Percentiles rank a stretch among this genome's conserved stretches.
Evolutionary conservation across 1,140 invertebrate genomes (phyloP).

Genomic region (Pentalonia nigronervosa): DNA sequence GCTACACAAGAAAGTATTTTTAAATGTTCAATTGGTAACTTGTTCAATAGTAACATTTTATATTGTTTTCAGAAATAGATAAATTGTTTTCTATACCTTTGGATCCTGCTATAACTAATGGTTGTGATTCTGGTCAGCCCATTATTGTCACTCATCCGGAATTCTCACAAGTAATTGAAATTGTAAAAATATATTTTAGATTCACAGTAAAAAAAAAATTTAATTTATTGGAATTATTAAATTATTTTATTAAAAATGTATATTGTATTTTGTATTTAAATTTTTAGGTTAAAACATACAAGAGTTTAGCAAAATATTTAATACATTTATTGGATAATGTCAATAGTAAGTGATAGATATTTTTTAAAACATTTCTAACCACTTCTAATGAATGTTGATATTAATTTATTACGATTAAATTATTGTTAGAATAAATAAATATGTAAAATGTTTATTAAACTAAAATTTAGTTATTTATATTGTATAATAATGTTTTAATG

Average conservation of each 20-base stretch:
- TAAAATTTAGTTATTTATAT: not conserved
- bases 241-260: not conserved
- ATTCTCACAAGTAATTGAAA: constrained; percentile 67
- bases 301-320: constrained; percentile 42
- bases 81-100: constrained; percentile 80
- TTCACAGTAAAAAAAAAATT: too few relatives aligned
- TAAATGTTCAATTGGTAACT: constrained; percentile 38
- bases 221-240: not conserved
- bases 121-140: constrained; percentile 79
- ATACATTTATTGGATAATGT: not conserved
- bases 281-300: constrained; percentile 14
- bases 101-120: constrained; percentile 73
- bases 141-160: constrained; percentile 76
- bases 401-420: not conserved
- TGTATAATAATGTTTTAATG: not conserved
- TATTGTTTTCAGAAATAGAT: constrained; percentile 65
- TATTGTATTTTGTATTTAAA: not conserved
- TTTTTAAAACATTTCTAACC: not conserved
- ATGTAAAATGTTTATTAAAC: not conserved
- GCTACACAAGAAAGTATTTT: constrained; percentile 64
- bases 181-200: not conserved
- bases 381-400: not conserved
- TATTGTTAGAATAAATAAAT: not conserved
- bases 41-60: constrained; percentile 28
- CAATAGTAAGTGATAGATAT: not conserved